Evolutionary conservation across 2,888 invertebrate genomes (phyloP), one percentile per base, ranked within the genome.

Genomic region (Drosophila robusta): DNA sequence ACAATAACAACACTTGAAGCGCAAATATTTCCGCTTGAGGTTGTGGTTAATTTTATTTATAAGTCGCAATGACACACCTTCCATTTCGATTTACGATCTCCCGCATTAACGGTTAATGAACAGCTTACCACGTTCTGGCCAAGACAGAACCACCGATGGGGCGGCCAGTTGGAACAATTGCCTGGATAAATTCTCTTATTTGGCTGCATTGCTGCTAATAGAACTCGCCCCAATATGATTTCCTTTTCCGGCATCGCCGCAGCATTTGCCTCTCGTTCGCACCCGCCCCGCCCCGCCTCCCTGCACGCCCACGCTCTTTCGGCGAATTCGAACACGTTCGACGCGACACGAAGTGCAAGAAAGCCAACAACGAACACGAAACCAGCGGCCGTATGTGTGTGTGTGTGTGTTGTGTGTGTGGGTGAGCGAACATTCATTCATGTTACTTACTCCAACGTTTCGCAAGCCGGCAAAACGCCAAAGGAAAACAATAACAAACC

Each of bases 31-130:
- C 84, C 89, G 84, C 81, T 78, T 68, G 69, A 64, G 68, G 63
- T 72, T 70, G 77, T 75, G 83, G 80, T 89, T 80, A 89, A 88
- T 88, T 87, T 89, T 87, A 87, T 87, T 87, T 87, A 88, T 89
- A 87, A 89, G 87, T 87, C 70, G 66, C 56, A 69, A 66, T 80
- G 89, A 87, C 87, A 88, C 87, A 87, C 87, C 87, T 89, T 87
- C 75, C 69, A 75, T 60, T 71, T 72, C 85, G 88, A 82, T 82
- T 82, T 82, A 82, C 81, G 87, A 85, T 70, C 72, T 61, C 44
- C 65, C 68, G 87, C 73, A 73, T 85, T 85, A 88, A 83, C 78
- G 85, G 82, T 76, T 76, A 75, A 75, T 75, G 78, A 75, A 75
- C 75, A 75, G 66, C 77, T 75, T 75, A 72, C 55, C 55, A 60